Base-by-base conservation (phyloP, 2,888 invertebrate genomes). In the Cynaeus angustus region DNA sequence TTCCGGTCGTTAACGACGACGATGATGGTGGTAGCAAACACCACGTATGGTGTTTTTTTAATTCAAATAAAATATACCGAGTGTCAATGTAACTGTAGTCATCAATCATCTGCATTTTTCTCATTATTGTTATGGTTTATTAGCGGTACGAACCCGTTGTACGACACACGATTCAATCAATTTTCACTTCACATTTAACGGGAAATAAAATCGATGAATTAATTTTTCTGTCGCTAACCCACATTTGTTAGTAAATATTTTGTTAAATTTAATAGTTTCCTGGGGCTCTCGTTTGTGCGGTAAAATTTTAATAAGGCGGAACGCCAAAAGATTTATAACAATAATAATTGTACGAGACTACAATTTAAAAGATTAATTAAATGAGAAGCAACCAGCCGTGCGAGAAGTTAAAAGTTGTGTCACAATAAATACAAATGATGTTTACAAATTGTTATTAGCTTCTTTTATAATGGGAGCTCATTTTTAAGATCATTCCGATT, bases 91-190 rank as follows among this genome's bases (percentile, higher is more conserved):
- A 30, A 52, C 52, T 13, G 8, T 41, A 41, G 14, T 33, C 28
- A 52, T 52, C 52, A 52, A 52, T 52, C 52, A 52, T 52, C 30
- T 52, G 10, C 30, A 52, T 52, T 52, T 52, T 52, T 52, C 52
- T 33, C 30, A 52, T 52, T 52, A 52, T 52, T 33, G 52, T 28
- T 52, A 33, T 28, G 52, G 9, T 12, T 33, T 52, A 52, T 52
- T 52, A 52, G 52, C 52, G 26, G 10, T 26, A 50, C 16, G 26
- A 26, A 50, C 21, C 26, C 50, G 52, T 52, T 52, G 52, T 33
- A 13, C 52, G 52, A 52, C 52, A 52, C 28, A 30, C 30, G 52
- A 52, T 52, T 52, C 33, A 52, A 52, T 52, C 52, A 52, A 48
- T 52, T 52, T 52, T 52, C 52, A 33, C 52, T 30, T 52, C 16